phyloP scores from a whole-genome alignment of 2,113 vertebrate species.

The Alexandromys fortis region DNA sequence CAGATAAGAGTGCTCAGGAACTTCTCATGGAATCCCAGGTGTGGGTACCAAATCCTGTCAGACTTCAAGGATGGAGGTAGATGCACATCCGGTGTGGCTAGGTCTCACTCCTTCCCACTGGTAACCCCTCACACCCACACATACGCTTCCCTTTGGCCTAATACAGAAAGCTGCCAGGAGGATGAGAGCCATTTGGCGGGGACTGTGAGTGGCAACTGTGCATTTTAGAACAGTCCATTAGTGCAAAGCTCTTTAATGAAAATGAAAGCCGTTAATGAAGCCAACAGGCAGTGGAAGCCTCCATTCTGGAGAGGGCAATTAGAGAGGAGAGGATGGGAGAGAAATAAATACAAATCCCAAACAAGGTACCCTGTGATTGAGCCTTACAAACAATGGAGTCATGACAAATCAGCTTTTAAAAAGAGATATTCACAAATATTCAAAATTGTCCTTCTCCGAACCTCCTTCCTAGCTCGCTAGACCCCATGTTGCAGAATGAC shows the following conservation, averaged over 20 bases:
- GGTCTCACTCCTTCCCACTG: neutral
- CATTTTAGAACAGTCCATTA: constrained; percentile 88
- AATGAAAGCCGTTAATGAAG: constrained; percentile 88
- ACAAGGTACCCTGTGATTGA: constrained; percentile 78
- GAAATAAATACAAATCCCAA: constrained; percentile 84
- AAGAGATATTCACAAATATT: constrained; percentile 57
- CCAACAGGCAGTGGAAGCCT: constrained; percentile 85
- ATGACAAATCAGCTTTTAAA: constrained; percentile 72
- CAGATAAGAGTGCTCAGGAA: neutral
- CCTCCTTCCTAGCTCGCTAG: neutral
- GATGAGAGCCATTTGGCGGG: constrained; percentile 83
- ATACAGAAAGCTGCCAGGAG: constrained; percentile 83
- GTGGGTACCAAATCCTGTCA: neutral
- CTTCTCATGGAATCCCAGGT: neutral
- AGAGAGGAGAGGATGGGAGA: constrained; percentile 80
- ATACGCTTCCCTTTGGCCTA: neutral
- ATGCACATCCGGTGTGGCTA: neutral
- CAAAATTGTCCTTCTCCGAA: neutral
- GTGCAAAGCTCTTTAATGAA: constrained; percentile 87
- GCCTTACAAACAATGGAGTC: constrained; percentile 74
- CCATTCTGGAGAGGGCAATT: constrained; percentile 85
- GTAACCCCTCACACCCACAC: neutral
- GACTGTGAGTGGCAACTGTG: constrained; percentile 83
- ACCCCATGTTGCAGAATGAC: constrained; percentile 56
- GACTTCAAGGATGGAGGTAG: neutral